These are phyloP conservation scores for Lepisosteus osseus DNA, from an alignment of 2,113 vertebrate genomes.

Conservation along the genomic window DNA sequence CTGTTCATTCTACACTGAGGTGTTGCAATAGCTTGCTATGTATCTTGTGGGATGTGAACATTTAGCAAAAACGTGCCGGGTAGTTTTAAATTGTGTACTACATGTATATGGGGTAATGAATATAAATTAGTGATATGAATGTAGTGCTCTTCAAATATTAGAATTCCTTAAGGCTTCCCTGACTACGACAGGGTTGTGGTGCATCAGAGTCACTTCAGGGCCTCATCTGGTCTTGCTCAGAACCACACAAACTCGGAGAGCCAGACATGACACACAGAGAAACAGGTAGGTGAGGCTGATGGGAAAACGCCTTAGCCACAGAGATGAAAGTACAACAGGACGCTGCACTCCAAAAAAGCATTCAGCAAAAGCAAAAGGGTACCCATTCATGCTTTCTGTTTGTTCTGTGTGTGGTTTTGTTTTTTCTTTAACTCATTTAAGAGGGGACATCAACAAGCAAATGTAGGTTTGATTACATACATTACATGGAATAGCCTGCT, in stretches of 20 bases:
- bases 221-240: background rate
- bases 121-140: background rate
- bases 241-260: background rate
- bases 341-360: slow-evolving; percentile 7
- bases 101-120: no score
- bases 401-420: background rate
- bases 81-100: no score
- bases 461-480: background rate
- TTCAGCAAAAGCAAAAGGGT: slow-evolving; percentile 7
- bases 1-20: no score
- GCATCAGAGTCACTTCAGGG: background rate
- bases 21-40: no score
- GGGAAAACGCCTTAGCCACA: no score
- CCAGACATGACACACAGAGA: background rate
- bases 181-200: background rate
- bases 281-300: no score
- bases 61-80: no score
- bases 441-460: no score
- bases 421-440: background rate
- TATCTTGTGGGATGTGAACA: no score
- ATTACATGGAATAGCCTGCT: slow-evolving; percentile 29
- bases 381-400: no score
- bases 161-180: background rate
- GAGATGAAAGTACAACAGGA: background rate
- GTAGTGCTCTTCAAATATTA: slow-evolving; percentile 3